Evolutionary conservation across 2,797 vertebrate species (phyloP).

Genomic region (Carduelis carduelis): DNA sequence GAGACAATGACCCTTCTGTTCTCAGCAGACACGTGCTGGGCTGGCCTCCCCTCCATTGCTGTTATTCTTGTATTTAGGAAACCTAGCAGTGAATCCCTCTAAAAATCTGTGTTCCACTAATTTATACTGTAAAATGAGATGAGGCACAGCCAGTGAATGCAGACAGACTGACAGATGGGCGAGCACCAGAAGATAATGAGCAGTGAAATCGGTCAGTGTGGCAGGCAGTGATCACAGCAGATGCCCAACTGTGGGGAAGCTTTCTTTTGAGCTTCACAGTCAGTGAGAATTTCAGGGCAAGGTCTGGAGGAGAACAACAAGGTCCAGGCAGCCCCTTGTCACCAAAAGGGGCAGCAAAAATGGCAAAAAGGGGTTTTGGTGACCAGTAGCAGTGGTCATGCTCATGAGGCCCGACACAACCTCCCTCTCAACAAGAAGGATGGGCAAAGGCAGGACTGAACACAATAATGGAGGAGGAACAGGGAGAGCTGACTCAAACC

Average conservation of each 20-base stretch:
- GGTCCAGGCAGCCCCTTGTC: background rate
- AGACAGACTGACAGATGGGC: constrained; percentile 27
- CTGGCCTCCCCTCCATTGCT: background rate
- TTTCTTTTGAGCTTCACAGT: background rate
- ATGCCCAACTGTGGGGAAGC: background rate
- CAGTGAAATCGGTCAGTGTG: background rate
- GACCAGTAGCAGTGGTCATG: background rate
- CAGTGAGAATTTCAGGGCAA: background rate
- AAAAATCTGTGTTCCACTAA: background rate
- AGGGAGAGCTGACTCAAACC: background rate
- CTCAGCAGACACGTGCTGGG: background rate
- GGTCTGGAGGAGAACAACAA: background rate
- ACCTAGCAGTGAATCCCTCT: background rate
- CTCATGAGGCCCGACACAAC: background rate
- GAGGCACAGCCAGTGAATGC: background rate
- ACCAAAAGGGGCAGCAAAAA: background rate
- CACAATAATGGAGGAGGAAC: background rate
- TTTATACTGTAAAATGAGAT: background rate
- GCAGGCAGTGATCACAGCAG: background rate
- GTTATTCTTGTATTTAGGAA: background rate
- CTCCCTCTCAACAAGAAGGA: background rate
- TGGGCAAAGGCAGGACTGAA: background rate
- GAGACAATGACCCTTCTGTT: constrained; percentile 41
- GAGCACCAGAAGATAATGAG: constrained; percentile 20
- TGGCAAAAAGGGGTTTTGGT: background rate